Base-by-base conservation (phyloP, 2,888 invertebrate genomes). In the Crematogaster levior region DNA sequence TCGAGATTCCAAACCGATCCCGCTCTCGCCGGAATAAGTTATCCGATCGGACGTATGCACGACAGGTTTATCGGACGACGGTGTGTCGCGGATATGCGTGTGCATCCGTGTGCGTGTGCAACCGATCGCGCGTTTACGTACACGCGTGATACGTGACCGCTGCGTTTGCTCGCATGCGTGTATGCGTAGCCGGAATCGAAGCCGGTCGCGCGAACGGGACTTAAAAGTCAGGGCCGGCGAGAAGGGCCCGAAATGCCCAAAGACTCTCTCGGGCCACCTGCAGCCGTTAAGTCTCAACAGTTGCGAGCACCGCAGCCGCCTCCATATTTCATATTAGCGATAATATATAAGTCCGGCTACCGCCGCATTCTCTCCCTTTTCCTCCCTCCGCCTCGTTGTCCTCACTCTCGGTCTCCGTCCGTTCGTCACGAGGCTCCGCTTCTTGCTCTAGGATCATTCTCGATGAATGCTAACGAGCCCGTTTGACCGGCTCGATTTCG, bases 251-350 rank as follows among this genome's bases (percentile, higher is more conserved):
- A 81, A 83, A 60, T 72, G 73, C 75, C 72, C 34, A 85, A 70
- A 74, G 61, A 65, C 65, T 81, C 77, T 30, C 51, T 66, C 84
- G 81, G 88, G 88, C 91, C 93, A 93, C 92, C 93, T 93, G 93
- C 93, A 89, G 89, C 92, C 90, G 91, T 92, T 92, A 91, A 92
- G 90, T 91, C 91, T 90, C 92, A 92, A 91, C 92, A 91, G 91
- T 92, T 90, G 91, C 89, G 88, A n/a, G 85, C 84, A 83, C 30
- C 77, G 89, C 91, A 91, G 93, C 91, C 91, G 92, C 91, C 91
- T 90, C 88, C 90, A 92, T 93, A 93, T 92, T 93, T 93, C 92
- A 92, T 93, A 92, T 93, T 92, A 91, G 90, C 91, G 91, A 92
- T 92, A 91, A 92, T 92, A 89, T 88, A 90, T 88, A 87, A 86